phyloP scores from a whole-genome alignment of 2,888 invertebrate species.

The Pemphredon lugubris region DNA sequence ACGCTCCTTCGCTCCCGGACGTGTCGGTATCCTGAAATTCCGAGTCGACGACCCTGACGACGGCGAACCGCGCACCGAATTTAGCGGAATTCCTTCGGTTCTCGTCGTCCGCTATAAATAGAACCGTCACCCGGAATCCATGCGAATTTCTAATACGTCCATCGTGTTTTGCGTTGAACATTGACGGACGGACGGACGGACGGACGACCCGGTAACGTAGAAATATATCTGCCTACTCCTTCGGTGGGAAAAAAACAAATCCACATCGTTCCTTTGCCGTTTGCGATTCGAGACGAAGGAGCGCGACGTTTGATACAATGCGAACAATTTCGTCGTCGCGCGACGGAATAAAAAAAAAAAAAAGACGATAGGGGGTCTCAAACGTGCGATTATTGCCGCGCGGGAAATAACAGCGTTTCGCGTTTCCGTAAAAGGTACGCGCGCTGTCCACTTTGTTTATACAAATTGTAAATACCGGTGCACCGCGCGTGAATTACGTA shows the following conservation, averaged over 20 bases:
- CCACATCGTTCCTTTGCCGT: constrained; percentile 29
- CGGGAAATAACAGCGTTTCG: constrained; percentile 37
- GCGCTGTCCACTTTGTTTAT: constrained; percentile 52
- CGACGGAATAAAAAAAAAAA: constrained; percentile 6
- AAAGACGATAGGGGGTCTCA: too few relatives aligned
- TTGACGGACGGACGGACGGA: too few relatives aligned
- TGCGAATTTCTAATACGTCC: too few relatives aligned
- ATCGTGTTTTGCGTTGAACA: too few relatives aligned
- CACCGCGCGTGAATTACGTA: constrained; percentile 58
- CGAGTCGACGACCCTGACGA: too few relatives aligned
- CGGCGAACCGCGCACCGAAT: too few relatives aligned
- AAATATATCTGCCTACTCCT: not conserved
- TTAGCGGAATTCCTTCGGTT: too few relatives aligned
- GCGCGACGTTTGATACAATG: constrained; percentile 44
- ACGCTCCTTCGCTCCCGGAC: constrained; percentile 3
- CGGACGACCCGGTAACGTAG: too few relatives aligned
- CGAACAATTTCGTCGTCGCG: constrained; percentile 44
- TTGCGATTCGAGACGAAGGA: constrained; percentile 33
- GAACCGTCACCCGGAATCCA: too few relatives aligned
- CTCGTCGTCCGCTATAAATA: too few relatives aligned
- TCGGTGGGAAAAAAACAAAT: constrained; percentile 21
- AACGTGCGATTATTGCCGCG: constrained; percentile 32
- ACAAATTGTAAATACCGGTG: constrained; percentile 46
- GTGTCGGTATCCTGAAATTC: not conserved
- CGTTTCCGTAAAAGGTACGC: not conserved